Evolutionary conservation across 2,888 invertebrate species (phyloP), one percentile per base, ranked within the genome.

Genomic region (Venusia cambrica): DNA sequence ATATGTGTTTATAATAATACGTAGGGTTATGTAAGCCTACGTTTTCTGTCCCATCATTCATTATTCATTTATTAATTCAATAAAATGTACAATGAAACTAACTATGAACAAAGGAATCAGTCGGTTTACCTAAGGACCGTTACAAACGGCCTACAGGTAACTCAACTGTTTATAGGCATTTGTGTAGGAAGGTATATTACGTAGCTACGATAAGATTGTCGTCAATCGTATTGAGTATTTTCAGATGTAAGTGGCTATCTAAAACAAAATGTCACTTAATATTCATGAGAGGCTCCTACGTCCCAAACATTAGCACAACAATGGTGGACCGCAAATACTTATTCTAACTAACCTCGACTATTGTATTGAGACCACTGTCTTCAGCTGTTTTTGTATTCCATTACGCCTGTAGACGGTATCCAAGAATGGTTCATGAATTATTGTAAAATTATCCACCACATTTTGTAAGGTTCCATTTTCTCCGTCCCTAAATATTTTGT

Each of bases 201-300:
- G n/a, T n/a, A n/a, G n/a, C n/a, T n/a, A n/a, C n/a, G n/a, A n/a
- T 9, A 12, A 51, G 54, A 46, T 45, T 36, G 22, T 19, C 12
- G 10, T 7, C 53, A 58, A 62, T 64, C 62, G 64, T 64, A 45
- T 51, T n/a, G n/a, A 58, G 62, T 61, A 61, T 71, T 73, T 73
- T 72, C 62, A 76, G 58, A 54, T 38, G 52, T 53, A 54, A 67
- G 61, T 66, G 55, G 56, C 62, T 55, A 56, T 67, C 50, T 56
- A 63, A 70, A 75, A 83, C 74, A 77, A 79, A n/a, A 76, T 70
- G 69, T 63, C 49, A 50, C 53, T 81, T 74, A 81, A 79, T 84
- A 85, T 85, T 84, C 81, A 85, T 84, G 78, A 83, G 74, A 45
- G 57, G 57, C 60, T 61, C 57, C 52, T 57, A 60, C 64, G 66